Evolutionary conservation across 2,888 invertebrate species (phyloP).

Genomic region (Beris chalybata): DNA sequence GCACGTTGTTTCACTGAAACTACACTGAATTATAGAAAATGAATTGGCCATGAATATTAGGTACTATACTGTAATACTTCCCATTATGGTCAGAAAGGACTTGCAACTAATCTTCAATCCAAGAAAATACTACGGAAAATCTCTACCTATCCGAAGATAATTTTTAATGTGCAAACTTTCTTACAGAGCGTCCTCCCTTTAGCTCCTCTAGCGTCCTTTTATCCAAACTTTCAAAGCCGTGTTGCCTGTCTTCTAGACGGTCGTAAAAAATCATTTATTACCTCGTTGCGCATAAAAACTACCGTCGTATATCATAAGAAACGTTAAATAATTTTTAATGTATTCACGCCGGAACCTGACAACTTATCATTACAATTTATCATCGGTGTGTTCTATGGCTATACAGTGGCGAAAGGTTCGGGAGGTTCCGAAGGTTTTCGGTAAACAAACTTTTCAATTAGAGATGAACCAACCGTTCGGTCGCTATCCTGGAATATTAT

Average conservation of each 20-base stretch:
- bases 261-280: conserved; percentile 32
- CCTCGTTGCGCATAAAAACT: conserved; percentile 24
- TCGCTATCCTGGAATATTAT: conserved; percentile 19
- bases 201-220: conserved; percentile 4
- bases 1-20: too few relatives aligned
- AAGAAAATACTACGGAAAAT: too few relatives aligned
- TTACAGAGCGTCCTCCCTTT: conserved; percentile 1
- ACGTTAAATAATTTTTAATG: conserved; percentile 31
- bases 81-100: too few relatives aligned
- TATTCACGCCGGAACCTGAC: conserved; percentile 29
- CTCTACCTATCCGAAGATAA: conserved; percentile 1
- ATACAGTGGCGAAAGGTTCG: neutral
- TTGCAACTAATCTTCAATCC: too few relatives aligned
- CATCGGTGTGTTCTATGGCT: conserved; percentile 16
- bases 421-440: conserved; percentile 12
- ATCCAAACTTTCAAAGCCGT: neutral
- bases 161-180: conserved; percentile 24
- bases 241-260: conserved; percentile 6
- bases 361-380: conserved; percentile 32
- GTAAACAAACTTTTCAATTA: conserved; percentile 33
- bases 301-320: conserved; percentile 12
- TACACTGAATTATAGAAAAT: too few relatives aligned
- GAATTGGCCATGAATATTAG: too few relatives aligned
- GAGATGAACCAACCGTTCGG: conserved; percentile 23
- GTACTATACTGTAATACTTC: too few relatives aligned